Conservation (phyloP, 2,888 invertebrate genomes). For the Euproctis similis region DNA sequence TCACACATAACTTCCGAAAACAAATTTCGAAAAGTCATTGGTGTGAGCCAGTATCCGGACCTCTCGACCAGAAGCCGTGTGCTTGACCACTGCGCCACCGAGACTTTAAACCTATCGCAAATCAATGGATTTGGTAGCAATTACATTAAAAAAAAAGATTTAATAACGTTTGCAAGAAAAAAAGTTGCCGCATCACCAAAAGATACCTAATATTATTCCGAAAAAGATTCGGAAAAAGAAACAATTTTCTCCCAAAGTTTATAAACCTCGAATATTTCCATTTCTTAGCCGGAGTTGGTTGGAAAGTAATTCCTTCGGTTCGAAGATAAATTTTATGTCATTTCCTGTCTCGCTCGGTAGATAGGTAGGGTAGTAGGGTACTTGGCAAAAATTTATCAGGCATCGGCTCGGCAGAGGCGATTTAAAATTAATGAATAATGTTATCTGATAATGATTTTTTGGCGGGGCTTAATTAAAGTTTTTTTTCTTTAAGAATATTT, state of each 20-base stretch:
- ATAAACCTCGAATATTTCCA: slow-evolving; percentile 69
- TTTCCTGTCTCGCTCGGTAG: slow-evolving; percentile 64
- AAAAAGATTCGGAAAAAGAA: slow-evolving; percentile 60
- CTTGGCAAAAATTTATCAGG: slow-evolving; percentile 71
- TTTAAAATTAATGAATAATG: slow-evolving; percentile 76
- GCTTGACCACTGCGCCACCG: too few species aligned
- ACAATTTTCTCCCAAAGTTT: slow-evolving; percentile 63
- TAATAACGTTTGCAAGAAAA: slow-evolving; percentile 45
- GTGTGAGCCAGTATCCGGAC: too few species aligned
- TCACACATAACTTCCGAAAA: too few species aligned
- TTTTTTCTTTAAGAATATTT: slow-evolving; percentile 44
- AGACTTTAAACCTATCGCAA: too few species aligned
- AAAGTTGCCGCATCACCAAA: slow-evolving; percentile 49
- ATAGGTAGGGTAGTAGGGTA: too few species aligned
- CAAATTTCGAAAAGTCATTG: too few species aligned
- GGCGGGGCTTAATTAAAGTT: slow-evolving; percentile 73
- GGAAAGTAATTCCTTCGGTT: slow-evolving; percentile 67
- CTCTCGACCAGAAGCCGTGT: too few species aligned
- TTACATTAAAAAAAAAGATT: slow-evolving; percentile 33
- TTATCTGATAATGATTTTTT: slow-evolving; percentile 73
- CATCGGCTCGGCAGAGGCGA: slow-evolving; percentile 59
- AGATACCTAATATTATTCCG: slow-evolving; percentile 60
- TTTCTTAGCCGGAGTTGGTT: slow-evolving; percentile 60
- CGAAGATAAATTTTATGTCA: slow-evolving; percentile 69
- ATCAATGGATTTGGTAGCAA: slow-evolving; percentile 25